Percentiles rank a stretch among this genome's conserved stretches.
Conservation (phyloP, 2,888 invertebrate species). For the Allygus modestus region DNA sequence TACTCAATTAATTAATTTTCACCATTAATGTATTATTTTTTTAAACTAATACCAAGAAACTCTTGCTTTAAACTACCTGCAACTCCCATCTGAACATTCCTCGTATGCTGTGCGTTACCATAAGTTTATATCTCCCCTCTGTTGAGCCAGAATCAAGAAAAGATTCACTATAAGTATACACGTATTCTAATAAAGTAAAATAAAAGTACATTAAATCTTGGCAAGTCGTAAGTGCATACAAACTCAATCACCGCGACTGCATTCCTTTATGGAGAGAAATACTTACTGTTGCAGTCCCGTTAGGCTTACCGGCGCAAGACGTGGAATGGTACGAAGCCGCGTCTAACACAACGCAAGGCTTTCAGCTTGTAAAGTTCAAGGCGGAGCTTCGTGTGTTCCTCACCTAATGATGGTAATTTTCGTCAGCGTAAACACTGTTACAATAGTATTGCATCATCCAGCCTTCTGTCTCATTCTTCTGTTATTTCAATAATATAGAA, state of each 20-base stretch:
- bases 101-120: too few species aligned
- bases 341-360: slow-evolving; percentile 7
- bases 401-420: slow-evolving; percentile 30
- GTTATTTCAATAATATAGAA: neutral
- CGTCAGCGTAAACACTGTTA: slow-evolving; percentile 28
- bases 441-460: slow-evolving; percentile 17
- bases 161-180: too few species aligned
- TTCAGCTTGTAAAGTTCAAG: slow-evolving; percentile 8
- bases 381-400: neutral
- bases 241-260: neutral
- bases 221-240: neutral
- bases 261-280: neutral
- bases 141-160: too few species aligned
- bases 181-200: too few species aligned
- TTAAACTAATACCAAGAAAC: too few species aligned
- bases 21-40: too few species aligned
- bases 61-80: too few species aligned
- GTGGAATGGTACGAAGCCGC: neutral
- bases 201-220: too few species aligned
- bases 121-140: too few species aligned
- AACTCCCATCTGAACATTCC: too few species aligned
- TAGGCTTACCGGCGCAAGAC: neutral
- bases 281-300: neutral
- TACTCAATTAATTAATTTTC: too few species aligned
- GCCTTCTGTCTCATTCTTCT: neutral